Conservation (phyloP, 2,888 invertebrate genomes). For the Agrochola lychnidis region DNA sequence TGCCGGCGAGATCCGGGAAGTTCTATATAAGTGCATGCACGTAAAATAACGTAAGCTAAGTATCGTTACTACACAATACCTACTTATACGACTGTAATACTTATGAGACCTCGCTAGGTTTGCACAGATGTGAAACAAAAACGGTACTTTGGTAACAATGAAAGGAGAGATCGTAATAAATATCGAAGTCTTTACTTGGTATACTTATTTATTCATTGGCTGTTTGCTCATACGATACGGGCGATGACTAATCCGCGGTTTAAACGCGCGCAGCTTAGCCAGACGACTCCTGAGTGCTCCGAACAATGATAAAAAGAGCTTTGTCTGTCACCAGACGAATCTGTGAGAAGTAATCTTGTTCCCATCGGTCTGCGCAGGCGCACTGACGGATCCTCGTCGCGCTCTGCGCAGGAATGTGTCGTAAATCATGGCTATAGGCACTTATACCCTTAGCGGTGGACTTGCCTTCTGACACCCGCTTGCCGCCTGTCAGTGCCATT, state of each 20-base stretch:
- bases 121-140: conserved; percentile 62
- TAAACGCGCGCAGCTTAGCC: conserved; percentile 57
- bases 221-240: conserved; percentile 48
- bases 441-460: conserved; percentile 59
- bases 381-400: conserved; percentile 73
- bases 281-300: conserved; percentile 69
- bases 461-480: conserved; percentile 60
- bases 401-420: conserved; percentile 83
- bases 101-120: conserved; percentile 45
- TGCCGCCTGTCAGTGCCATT: conserved; percentile 63
- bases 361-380: conserved; percentile 78
- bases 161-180: conserved; percentile 45
- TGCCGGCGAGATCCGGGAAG: conserved; percentile 53
- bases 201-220: conserved; percentile 41
- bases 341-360: conserved; percentile 84
- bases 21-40: conserved; percentile 59
- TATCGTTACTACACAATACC: conserved; percentile 30
- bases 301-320: conserved; percentile 77
- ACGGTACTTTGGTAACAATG: conserved; percentile 28
- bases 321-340: conserved; percentile 81
- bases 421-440: conserved; percentile 81
- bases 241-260: conserved; percentile 67
- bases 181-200: conserved; percentile 21
- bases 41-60: conserved; percentile 61
- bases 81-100: conserved; percentile 21